Percentiles rank a stretch among this genome's conserved stretches.
Conservation (phyloP, 2,888 invertebrate species). For the Synanthedon formicaeformis region DNA sequence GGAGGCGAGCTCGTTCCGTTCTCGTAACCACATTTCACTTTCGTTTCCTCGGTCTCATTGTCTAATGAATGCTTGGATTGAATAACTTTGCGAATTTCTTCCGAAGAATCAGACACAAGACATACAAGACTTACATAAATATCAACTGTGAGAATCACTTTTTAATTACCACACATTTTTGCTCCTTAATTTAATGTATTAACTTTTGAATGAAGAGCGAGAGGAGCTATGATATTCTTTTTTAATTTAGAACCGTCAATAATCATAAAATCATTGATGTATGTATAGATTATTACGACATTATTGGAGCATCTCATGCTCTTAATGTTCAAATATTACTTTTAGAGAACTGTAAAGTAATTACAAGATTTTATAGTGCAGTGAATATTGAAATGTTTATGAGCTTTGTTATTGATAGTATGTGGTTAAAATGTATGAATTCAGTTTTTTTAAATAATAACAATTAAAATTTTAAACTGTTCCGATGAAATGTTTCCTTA, state of each 20-base stretch:
- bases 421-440: too few relatives aligned
- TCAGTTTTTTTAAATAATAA: too few relatives aligned
- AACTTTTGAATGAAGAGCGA: slow-evolving; percentile 41
- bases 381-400: too few relatives aligned
- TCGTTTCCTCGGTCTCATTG: slow-evolving; percentile 64
- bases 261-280: not conserved
- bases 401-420: too few relatives aligned
- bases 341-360: too few relatives aligned
- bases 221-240: slow-evolving; percentile 30
- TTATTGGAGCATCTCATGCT: not conserved
- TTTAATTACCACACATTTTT: slow-evolving; percentile 50
- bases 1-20: slow-evolving; percentile 29
- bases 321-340: too few relatives aligned
- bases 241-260: slow-evolving; percentile 2
- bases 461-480: too few relatives aligned
- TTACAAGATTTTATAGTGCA: too few relatives aligned
- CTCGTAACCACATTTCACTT: slow-evolving; percentile 60
- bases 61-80: slow-evolving; percentile 51
- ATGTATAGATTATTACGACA: not conserved
- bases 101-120: slow-evolving; percentile 25
- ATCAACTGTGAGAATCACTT: slow-evolving; percentile 44
- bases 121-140: slow-evolving; percentile 45
- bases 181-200: slow-evolving; percentile 31
- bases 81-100: slow-evolving; percentile 60
- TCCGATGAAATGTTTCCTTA: too few relatives aligned